These are phyloP conservation scores for Menura novaehollandiae DNA, from an alignment of 2,113 vertebrate genomes.

Conservation along the genomic window DNA sequence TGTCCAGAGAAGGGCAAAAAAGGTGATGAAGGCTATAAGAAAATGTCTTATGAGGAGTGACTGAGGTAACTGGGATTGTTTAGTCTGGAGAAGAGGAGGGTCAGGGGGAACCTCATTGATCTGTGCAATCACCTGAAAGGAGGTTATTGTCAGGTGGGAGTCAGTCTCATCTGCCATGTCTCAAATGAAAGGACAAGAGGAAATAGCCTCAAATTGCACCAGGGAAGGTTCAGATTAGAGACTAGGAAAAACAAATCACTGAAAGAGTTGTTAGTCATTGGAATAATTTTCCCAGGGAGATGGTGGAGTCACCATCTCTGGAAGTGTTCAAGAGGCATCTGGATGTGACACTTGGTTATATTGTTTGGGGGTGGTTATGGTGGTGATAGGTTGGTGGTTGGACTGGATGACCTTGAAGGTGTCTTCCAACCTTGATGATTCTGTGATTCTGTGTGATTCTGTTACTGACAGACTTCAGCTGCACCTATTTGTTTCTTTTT, in stretches of 20 bases:
- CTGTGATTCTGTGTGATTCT: background rate
- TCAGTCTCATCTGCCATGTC: background rate
- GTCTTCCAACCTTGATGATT: background rate
- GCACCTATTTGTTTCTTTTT: background rate
- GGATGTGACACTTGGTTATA: background rate
- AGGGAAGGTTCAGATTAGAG: background rate
- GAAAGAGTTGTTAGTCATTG: background rate
- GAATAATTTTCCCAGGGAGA: background rate
- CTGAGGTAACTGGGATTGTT: background rate
- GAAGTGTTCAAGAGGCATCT: background rate
- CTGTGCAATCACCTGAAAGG: background rate
- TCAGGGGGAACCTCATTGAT: background rate
- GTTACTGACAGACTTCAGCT: background rate
- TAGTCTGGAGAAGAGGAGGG: background rate
- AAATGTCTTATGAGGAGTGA: background rate
- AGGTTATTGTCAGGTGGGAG: background rate
- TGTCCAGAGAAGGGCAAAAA: background rate
- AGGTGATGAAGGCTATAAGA: background rate
- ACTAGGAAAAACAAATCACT: background rate
- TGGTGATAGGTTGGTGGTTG: background rate
- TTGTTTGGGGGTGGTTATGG: background rate
- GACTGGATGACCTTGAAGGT: background rate
- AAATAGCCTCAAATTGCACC: background rate
- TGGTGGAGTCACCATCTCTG: accelerated
- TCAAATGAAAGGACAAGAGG: background rate